A percentile compares a stretch with the other conserved stretches of the same genome.
Evolutionary conservation across 2,113 vertebrate species (phyloP).

Genomic region (Equus przewalskii): DNA sequence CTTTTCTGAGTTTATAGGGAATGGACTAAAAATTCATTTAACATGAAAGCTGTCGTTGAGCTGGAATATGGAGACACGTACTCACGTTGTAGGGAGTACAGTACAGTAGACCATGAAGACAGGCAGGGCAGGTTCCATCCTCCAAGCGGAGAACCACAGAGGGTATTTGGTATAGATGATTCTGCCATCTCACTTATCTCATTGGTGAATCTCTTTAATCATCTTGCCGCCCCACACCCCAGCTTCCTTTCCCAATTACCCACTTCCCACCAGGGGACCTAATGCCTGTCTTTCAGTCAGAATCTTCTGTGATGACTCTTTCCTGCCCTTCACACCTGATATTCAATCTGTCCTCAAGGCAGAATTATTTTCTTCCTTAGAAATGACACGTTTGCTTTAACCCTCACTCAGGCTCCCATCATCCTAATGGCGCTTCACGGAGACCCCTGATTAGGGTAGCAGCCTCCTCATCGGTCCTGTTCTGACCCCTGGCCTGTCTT

Average conservation of each 20-base stretch:
- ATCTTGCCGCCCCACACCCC: neutral
- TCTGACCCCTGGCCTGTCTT: neutral
- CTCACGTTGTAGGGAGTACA: neutral
- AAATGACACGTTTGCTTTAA: neutral
- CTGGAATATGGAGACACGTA: neutral
- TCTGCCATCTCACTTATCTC: neutral
- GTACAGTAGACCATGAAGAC: accelerated
- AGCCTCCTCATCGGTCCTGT: neutral
- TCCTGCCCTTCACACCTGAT: neutral
- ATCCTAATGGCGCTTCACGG: neutral
- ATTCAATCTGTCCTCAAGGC: neutral
- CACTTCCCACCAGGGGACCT: neutral
- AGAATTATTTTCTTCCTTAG: neutral
- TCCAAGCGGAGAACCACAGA: neutral
- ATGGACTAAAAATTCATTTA: neutral
- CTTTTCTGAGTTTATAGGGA: neutral
- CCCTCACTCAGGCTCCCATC: neutral
- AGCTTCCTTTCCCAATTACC: neutral
- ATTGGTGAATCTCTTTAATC: accelerated
- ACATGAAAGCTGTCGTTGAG: neutral
- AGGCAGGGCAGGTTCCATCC: neutral
- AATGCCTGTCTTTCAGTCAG: neutral
- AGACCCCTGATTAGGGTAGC: too few species aligned
- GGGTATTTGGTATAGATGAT: too few species aligned
- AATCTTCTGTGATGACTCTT: neutral